These are phyloP conservation scores for Uloborus plumipes DNA, from an alignment of 2,888 invertebrate species.

Conservation along the genomic window DNA sequence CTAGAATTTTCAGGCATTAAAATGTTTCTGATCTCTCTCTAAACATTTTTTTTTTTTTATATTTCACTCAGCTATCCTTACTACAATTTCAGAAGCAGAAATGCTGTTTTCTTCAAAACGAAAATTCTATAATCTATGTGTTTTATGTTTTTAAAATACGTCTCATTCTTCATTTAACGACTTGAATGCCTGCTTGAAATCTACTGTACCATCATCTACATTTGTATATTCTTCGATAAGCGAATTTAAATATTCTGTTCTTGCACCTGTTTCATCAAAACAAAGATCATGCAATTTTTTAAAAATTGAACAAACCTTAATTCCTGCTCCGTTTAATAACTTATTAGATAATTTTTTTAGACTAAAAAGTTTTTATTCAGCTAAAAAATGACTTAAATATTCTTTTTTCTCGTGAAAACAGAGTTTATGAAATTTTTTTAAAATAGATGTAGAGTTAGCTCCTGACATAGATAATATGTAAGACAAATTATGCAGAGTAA, in stretches of 20 bases:
- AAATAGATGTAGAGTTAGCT: conserved; percentile 20
- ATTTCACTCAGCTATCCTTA: no score
- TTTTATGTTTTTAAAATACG: no score
- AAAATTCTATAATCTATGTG: no score
- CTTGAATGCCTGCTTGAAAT: conserved; percentile 6
- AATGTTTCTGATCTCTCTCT: no score
- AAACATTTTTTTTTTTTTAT: no score
- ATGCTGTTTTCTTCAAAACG: no score
- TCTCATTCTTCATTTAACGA: conserved; percentile 18
- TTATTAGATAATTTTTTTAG: conserved; percentile 24
- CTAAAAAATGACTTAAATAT: no score
- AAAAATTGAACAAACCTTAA: conserved; percentile 12
- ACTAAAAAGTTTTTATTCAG: no score
- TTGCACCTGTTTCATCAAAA: no score
- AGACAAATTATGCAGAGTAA: conserved; percentile 11
- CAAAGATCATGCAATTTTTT: no score
- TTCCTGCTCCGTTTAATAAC: conserved; percentile 25
- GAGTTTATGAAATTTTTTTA: conserved; percentile 20
- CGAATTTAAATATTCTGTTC: conserved; percentile 25
- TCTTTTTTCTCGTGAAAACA: conserved; percentile 9
- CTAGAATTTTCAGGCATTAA: no score
- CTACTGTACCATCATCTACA: conserved; percentile 17
- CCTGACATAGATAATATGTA: conserved; percentile 17
- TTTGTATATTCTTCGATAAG: conserved; percentile 28
- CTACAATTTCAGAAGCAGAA: no score